These are phyloP conservation scores for Drosophila miranda DNA, from an alignment of 1,140 invertebrate species.

Conservation along the genomic window DNA sequence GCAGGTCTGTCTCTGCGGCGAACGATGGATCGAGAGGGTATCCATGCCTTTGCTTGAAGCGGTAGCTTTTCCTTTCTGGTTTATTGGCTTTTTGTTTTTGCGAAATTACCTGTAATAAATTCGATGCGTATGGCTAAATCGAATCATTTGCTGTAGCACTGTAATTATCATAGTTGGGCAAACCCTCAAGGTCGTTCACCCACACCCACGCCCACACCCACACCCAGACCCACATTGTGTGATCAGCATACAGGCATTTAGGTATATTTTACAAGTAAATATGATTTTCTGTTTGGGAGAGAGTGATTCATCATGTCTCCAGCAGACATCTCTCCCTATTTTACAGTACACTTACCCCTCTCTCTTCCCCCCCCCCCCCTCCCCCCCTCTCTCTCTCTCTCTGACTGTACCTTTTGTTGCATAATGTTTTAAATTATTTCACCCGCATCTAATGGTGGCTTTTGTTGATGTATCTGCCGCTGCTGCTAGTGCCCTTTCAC, in stretches of 20 bases:
- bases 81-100: conserved; percentile 52
- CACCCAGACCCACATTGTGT: conserved; percentile 46
- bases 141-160: conserved; percentile 34
- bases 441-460: conserved; percentile 39
- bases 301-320: conserved; percentile 19
- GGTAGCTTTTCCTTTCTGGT: no score
- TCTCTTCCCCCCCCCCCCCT: not conserved
- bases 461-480: not conserved
- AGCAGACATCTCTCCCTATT: conserved; percentile 12
- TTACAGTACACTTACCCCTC: no score
- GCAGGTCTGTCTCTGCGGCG: no score
- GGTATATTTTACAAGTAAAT: not conserved
- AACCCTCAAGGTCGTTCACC: conserved; percentile 73
- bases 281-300: not conserved
- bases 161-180: conserved; percentile 62
- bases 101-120: conserved; percentile 60
- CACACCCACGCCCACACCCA: no score
- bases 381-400: no score
- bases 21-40: no score
- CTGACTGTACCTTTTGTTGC: conserved; percentile 10
- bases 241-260: conserved; percentile 30
- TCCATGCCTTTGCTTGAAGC: no score
- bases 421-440: conserved; percentile 47
- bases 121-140: conserved; percentile 32
- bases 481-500: conserved; percentile 37